Percentiles rank a stretch among this genome's conserved stretches.
Evolutionary conservation across 1,140 invertebrate species (phyloP).

Genomic region (Drosophila insularis): DNA sequence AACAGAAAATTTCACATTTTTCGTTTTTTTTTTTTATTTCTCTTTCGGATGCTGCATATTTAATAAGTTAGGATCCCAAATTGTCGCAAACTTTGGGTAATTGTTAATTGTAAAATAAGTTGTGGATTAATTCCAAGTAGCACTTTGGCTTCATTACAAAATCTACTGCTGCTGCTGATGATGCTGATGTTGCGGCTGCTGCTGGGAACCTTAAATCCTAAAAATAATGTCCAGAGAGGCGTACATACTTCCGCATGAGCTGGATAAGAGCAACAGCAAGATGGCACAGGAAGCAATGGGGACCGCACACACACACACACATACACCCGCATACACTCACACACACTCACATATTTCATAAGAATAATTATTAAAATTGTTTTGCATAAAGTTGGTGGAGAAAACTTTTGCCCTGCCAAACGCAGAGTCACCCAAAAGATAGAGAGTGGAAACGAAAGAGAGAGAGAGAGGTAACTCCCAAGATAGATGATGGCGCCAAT

Average conservation of each 20-base stretch:
- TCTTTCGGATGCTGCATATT: not conserved
- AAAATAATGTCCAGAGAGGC: constrained; percentile 53
- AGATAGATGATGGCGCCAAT: constrained; percentile 18
- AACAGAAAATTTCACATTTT: not conserved
- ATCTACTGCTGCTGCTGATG: constrained; percentile 14
- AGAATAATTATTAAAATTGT: constrained; percentile 81
- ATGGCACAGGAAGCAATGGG: constrained; percentile 16
- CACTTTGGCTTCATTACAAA: constrained; percentile 58
- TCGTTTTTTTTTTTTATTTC: not conserved
- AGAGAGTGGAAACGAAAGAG: not conserved
- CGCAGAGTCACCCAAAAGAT: constrained; percentile 9
- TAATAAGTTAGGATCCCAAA: constrained; percentile 37
- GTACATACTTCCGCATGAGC: constrained; percentile 22
- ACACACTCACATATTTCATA: constrained; percentile 64
- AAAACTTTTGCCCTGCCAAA: constrained; percentile 40
- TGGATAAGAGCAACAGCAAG: constrained; percentile 5
- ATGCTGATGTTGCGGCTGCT: constrained; percentile 13
- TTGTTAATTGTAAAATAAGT: constrained; percentile 57
- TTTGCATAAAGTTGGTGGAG: constrained; percentile 58
- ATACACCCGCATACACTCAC: constrained; percentile 21
- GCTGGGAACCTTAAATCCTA: constrained; percentile 54
- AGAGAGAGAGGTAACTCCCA: not conserved
- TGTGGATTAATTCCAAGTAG: constrained; percentile 58
- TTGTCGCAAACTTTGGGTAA: constrained; percentile 47
- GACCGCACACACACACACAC: constrained; percentile 8